These are phyloP conservation scores for Hapalemur alaotrensis DNA, from an alignment of 2,797 vertebrate species.

Conservation along the genomic window DNA sequence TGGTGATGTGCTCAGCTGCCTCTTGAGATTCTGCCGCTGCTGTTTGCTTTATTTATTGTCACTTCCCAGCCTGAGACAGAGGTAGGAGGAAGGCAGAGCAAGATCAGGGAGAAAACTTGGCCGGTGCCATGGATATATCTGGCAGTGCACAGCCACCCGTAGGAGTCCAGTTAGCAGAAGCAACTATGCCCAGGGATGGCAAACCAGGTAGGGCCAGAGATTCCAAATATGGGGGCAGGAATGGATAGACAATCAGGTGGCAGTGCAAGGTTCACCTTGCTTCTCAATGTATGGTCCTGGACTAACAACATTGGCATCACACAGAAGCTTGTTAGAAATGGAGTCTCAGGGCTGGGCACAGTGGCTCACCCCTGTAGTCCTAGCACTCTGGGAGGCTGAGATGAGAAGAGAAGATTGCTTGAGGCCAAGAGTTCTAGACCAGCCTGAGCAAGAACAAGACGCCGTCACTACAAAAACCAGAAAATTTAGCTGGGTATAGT, in stretches of 20 bases:
- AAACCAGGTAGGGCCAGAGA: not conserved
- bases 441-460: not conserved
- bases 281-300: not conserved
- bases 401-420: not conserved
- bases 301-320: not conserved
- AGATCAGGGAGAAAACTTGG: not conserved
- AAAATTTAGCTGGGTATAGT: not conserved
- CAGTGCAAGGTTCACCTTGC: not conserved
- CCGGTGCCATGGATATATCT: not conserved
- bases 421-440: not conserved
- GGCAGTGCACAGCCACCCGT: not conserved
- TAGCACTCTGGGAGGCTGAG: not conserved
- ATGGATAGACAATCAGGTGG: too few species aligned
- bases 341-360: not conserved
- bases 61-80: not conserved
- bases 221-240: not conserved
- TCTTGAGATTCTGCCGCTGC: not conserved
- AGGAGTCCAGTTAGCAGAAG: not conserved
- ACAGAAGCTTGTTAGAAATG: not conserved
- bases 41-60: not conserved
- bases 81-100: not conserved
- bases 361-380: not conserved
- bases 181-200: not conserved
- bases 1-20: not conserved
- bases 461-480: not conserved